Evolutionary conservation across 2,888 invertebrate genomes (phyloP).

Genomic region (Carterocephalus palaemon): DNA sequence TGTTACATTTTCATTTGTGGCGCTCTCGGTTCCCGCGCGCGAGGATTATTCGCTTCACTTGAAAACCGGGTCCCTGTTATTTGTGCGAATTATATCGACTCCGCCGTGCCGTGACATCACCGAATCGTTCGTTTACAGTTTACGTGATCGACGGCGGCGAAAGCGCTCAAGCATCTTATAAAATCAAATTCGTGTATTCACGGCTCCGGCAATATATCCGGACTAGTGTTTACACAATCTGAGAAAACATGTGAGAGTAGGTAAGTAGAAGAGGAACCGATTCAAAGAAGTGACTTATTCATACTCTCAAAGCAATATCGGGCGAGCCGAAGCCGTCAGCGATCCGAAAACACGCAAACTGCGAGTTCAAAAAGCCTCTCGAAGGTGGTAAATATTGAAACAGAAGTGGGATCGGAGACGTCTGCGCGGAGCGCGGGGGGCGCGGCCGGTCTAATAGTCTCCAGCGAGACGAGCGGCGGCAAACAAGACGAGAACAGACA

Average conservation of each 20-base stretch:
- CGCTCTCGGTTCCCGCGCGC: conserved; percentile 57
- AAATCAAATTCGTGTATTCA: conserved; percentile 12
- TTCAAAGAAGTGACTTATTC: conserved; percentile 71
- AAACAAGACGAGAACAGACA: conserved; percentile 68
- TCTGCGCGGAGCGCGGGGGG: conserved; percentile 39
- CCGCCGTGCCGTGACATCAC: conserved; percentile 14
- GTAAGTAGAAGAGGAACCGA: conserved; percentile 52
- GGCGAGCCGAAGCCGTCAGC: conserved; percentile 68
- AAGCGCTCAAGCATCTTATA: neutral
- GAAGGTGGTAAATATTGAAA: conserved; percentile 78
- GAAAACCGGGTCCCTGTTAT: conserved; percentile 44
- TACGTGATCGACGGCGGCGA: conserved; percentile 7
- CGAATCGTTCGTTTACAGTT: conserved; percentile 16
- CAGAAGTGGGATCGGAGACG: conserved; percentile 76
- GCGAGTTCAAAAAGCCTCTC: conserved; percentile 77
- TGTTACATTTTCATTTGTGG: conserved; percentile 80
- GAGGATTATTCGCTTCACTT: conserved; percentile 62
- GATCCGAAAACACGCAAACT: conserved; percentile 78
- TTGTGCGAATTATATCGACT: conserved; percentile 27
- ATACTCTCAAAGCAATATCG: conserved; percentile 74
- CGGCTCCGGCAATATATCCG: conserved; percentile 25
- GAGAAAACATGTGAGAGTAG: conserved; percentile 54
- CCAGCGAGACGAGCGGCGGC: conserved; percentile 78
- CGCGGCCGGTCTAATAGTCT: conserved; percentile 66
- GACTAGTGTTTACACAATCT: conserved; percentile 53